Evolutionary conservation across 2,888 invertebrate species (phyloP).

Genomic region (Asteroscopus sphinx): DNA sequence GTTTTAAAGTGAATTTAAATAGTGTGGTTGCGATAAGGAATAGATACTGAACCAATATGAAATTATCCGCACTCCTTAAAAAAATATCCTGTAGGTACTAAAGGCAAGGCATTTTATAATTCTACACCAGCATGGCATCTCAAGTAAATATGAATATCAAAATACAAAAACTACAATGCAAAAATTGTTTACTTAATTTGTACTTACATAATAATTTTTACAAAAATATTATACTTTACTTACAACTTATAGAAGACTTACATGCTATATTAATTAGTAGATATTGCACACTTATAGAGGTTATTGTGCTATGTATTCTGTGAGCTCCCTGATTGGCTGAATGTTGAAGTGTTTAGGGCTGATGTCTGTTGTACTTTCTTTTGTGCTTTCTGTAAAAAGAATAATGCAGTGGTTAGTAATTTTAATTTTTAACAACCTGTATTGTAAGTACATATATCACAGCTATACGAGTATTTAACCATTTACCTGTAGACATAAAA

Average conservation of each 20-base stretch:
- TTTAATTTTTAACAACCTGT: no score
- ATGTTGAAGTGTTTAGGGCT: conserved; percentile 74
- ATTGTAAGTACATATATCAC: no score
- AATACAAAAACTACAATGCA: conserved; percentile 4
- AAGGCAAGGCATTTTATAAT: no score
- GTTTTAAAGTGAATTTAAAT: no score
- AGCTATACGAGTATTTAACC: no score
- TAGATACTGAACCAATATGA: no score
- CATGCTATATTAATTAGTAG: conserved; percentile 27
- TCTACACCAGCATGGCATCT: not conserved
- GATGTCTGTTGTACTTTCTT: conserved; percentile 67
- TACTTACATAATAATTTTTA: not conserved
- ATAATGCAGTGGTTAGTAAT: not conserved
- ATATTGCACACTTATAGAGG: conserved; percentile 6
- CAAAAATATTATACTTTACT: conserved; percentile 9
- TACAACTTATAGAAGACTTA: conserved; percentile 27
- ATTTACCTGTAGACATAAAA: no score
- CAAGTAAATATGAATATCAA: no score
- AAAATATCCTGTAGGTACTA: no score
- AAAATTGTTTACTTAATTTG: conserved; percentile 34
- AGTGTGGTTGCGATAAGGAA: no score
- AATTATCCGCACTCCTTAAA: no score
- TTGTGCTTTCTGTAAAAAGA: conserved; percentile 77
- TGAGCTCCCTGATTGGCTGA: conserved; percentile 81
- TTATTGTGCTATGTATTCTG: conserved; percentile 67